Evolutionary conservation across 1,140 invertebrate genomes (phyloP).

Genomic region (Drosophila tristis): DNA sequence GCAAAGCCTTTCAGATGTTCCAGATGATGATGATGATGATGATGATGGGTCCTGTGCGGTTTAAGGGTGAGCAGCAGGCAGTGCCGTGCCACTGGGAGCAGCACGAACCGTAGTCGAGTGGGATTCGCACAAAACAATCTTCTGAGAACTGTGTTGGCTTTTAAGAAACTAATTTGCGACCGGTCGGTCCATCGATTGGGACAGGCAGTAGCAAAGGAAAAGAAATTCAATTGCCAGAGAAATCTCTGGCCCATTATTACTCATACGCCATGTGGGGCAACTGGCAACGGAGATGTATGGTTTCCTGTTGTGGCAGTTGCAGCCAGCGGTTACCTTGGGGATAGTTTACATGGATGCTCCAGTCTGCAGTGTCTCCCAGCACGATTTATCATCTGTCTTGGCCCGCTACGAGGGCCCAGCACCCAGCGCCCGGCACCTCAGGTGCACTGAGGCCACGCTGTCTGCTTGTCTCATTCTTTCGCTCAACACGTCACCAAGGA

Average conservation of each 20-base stretch:
- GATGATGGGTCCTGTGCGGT: constrained; percentile 26
- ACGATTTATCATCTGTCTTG: constrained; percentile 21
- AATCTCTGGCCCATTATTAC: constrained; percentile 4
- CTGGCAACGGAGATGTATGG: neutral
- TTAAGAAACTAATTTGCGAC: constrained; percentile 48
- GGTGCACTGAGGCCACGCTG: constrained; percentile 42
- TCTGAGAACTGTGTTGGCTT: constrained; percentile 21
- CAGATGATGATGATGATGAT: constrained; percentile 26
- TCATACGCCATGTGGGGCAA: constrained; percentile 13
- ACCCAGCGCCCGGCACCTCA: constrained; percentile 18
- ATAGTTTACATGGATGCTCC: neutral
- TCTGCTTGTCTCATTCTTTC: constrained; percentile 62
- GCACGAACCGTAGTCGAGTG: constrained; percentile 25
- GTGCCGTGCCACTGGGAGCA: neutral
- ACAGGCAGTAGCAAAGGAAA: constrained; percentile 1
- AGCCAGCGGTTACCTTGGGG: neutral
- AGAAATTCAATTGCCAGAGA: neutral
- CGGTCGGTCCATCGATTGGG: constrained; percentile 16
- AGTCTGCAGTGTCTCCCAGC: neutral
- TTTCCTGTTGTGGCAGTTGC: neutral
- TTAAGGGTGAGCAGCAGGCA: neutral
- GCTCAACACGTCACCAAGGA: constrained; percentile 78
- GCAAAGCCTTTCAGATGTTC: constrained; percentile 13
- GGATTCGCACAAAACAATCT: constrained; percentile 37
- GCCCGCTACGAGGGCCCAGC: neutral